Conservation (phyloP, 2,797 vertebrate genomes). For the Aphelocoma californica region DNA sequence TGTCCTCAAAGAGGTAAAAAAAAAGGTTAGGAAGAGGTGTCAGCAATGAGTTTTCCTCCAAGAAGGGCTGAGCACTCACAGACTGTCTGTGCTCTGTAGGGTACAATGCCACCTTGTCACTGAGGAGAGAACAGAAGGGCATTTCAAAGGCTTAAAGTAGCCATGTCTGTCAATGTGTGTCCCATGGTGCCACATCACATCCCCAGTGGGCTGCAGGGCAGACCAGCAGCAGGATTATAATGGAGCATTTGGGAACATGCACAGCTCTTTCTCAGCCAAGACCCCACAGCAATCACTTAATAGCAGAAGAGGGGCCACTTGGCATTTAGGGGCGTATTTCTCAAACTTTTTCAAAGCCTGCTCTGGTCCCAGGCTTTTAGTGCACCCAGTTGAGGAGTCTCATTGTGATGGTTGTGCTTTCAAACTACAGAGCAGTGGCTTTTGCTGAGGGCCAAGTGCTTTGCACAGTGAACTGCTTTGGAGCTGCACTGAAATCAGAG, state of each 20-base stretch:
- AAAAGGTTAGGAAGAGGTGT: background rate
- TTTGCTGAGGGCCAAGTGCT: background rate
- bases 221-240: background rate
- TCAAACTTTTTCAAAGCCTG: background rate
- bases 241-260: background rate
- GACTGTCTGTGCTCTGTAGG: background rate
- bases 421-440: background rate
- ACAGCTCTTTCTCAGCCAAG: background rate
- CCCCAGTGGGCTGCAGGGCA: accelerated
- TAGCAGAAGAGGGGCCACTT: background rate
- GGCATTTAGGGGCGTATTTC: background rate
- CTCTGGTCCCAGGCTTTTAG: background rate
- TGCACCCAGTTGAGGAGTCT: background rate
- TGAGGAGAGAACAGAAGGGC: background rate
- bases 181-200: background rate
- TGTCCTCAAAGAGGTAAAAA: background rate
- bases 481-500: background rate
- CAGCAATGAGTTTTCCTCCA: background rate
- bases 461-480: background rate
- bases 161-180: background rate
- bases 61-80: background rate
- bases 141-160: background rate
- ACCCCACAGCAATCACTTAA: background rate
- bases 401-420: background rate
- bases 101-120: accelerated